Conservation (phyloP, 2,888 invertebrate species). For the Tachina grossa region DNA sequence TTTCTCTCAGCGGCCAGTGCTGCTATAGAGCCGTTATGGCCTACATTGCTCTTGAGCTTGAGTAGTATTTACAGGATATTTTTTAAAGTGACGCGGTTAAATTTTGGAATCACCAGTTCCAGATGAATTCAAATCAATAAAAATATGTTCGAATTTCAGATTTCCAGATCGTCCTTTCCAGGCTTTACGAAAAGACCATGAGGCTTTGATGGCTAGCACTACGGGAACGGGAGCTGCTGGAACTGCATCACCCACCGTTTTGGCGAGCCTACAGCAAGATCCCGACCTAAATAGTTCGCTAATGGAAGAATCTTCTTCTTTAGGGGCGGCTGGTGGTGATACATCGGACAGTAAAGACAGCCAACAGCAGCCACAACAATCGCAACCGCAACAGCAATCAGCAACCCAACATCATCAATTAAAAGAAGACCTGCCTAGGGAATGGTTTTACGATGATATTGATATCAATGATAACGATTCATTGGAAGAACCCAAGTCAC, state of each 20-base stretch:
- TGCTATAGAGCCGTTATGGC: no score
- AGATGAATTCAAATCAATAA: background rate
- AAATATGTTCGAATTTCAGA: slow-evolving; percentile 70
- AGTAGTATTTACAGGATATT: no score
- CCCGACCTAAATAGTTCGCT: slow-evolving; percentile 82
- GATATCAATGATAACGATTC: slow-evolving; percentile 96
- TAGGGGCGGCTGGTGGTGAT: slow-evolving; percentile 82
- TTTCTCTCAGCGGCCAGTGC: no score
- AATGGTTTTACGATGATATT: slow-evolving; percentile 95
- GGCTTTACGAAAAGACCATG: slow-evolving; percentile 81
- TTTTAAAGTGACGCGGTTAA: background rate
- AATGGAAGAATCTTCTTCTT: slow-evolving; percentile 82
- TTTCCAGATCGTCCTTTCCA: slow-evolving; percentile 82
- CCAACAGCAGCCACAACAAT: slow-evolving; percentile 87
- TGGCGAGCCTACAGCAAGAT: slow-evolving; percentile 67
- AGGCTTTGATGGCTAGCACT: slow-evolving; percentile 76
- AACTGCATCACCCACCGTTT: slow-evolving; percentile 73
- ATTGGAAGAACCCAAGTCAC: slow-evolving; percentile 95
- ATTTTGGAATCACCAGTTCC: background rate
- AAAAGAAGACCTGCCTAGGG: slow-evolving; percentile 91
- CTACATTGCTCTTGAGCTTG: no score
- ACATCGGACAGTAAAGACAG: slow-evolving; percentile 91
- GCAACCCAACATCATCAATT: slow-evolving; percentile 85
- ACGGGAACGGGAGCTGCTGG: slow-evolving; percentile 72
- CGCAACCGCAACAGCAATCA: slow-evolving; percentile 78